Conservation (phyloP, 2,797 vertebrate genomes). For the Florisuga fusca region DNA sequence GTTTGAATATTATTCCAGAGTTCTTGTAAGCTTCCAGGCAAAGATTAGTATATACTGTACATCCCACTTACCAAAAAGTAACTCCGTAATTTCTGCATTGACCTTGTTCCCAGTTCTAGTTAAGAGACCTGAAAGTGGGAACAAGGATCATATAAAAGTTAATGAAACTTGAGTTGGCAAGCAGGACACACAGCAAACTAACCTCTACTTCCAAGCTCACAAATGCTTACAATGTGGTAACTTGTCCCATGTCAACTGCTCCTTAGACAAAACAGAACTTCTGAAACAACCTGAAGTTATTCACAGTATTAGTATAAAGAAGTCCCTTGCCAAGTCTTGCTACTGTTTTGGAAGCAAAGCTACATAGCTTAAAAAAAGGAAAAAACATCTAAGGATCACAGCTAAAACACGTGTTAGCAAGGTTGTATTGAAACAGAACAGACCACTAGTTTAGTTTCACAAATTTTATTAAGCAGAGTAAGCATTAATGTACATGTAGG, state of each 20-base stretch:
- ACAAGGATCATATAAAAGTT: slow-evolving; percentile 72
- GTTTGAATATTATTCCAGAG: slow-evolving; percentile 25
- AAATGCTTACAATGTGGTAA: slow-evolving; percentile 20
- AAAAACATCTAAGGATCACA: not conserved
- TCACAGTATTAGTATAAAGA: not conserved
- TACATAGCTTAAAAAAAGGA: not conserved
- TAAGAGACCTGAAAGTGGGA: slow-evolving; percentile 73
- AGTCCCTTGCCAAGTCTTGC: not conserved
- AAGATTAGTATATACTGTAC: slow-evolving; percentile 69
- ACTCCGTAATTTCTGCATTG: slow-evolving; percentile 70
- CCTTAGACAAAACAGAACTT: slow-evolving; percentile 11
- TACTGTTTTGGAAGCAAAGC: slow-evolving; percentile 13
- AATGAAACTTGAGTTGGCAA: slow-evolving; percentile 65
- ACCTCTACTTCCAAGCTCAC: slow-evolving; percentile 61
- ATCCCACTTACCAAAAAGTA: slow-evolving; percentile 72
- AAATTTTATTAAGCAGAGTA: slow-evolving; percentile 37
- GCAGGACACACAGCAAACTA: slow-evolving; percentile 69
- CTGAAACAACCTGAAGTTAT: slow-evolving; percentile 12
- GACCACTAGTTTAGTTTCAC: not conserved
- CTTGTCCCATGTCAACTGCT: slow-evolving; percentile 21
- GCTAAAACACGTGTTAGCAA: not conserved
- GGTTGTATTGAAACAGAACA: not conserved
- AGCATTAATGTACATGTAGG: not conserved
- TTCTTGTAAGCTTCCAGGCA: slow-evolving; percentile 61
- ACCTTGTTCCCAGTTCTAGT: slow-evolving; percentile 75